phyloP scores from a whole-genome alignment of 2,113 vertebrate species.

The Percopsis transmontana region DNA sequence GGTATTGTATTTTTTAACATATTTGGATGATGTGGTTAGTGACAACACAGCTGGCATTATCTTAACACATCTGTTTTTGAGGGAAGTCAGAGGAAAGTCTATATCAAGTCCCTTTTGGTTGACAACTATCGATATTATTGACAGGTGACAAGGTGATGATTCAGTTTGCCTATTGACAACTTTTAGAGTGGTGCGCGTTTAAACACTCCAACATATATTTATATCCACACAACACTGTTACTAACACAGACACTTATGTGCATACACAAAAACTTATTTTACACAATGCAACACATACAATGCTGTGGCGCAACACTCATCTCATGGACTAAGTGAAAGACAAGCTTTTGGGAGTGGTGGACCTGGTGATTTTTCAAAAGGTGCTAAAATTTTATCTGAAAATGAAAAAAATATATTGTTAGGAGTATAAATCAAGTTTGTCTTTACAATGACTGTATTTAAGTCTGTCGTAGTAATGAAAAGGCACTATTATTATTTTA shows the following conservation, averaged over 20 bases:
- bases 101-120: conserved; percentile 31
- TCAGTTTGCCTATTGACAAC: conserved; percentile 75
- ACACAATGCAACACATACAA: conserved; percentile 29
- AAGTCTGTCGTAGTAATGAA: conserved; percentile 96
- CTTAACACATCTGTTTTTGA: conserved; percentile 50
- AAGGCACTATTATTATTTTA: conserved; percentile 99
- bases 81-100: conserved; percentile 53
- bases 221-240: conserved; percentile 61
- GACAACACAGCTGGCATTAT: conserved; percentile 17
- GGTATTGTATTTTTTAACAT: background rate
- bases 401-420: conserved; percentile 93
- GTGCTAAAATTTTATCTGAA: conserved; percentile 99
- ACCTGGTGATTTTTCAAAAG: conserved; percentile 87
- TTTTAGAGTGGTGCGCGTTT: conserved; percentile 70
- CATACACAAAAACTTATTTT: background rate
- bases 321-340: conserved; percentile 79
- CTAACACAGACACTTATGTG: conserved; percentile 57
- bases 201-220: conserved; percentile 55
- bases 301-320: conserved; percentile 80
- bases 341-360: conserved; percentile 81
- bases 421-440: conserved; percentile 89
- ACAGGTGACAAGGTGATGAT: conserved; percentile 71
- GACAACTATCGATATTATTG: conserved; percentile 57
- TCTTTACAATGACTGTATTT: conserved; percentile 99
- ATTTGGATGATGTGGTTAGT: background rate